Conservation (phyloP, 2,113 vertebrate genomes). For the Prionailurus bengalensis region DNA sequence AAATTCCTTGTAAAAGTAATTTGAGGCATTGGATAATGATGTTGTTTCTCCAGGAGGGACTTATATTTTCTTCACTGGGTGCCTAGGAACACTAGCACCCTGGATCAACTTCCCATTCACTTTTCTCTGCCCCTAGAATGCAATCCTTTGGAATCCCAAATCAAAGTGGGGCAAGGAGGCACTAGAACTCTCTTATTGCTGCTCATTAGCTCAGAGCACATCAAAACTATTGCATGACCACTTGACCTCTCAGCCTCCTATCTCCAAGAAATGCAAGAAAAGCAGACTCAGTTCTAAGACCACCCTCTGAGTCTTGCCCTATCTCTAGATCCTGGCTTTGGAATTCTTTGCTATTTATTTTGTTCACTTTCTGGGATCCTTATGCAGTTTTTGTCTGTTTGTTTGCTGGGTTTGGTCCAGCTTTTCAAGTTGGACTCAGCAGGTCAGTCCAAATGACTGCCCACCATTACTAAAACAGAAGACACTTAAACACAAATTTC, state of each 20-base stretch:
- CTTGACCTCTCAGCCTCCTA: not conserved
- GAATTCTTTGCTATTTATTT: not conserved
- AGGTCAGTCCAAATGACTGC: not conserved
- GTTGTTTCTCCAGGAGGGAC: not conserved
- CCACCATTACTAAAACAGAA: slow-evolving; percentile 33
- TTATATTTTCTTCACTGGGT: not conserved
- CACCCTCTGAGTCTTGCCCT: not conserved
- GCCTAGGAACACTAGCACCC: not conserved
- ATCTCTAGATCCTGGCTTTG: not conserved
- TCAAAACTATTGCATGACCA: not conserved
- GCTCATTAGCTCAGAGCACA: not conserved
- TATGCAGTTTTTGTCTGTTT: not conserved
- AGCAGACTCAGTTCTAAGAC: not conserved
- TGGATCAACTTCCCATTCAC: not conserved
- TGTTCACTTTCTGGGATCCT: not conserved
- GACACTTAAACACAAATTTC: not conserved
- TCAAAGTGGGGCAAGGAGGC: not conserved
- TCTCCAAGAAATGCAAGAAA: not conserved
- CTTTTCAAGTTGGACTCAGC: not conserved
- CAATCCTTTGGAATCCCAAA: not conserved
- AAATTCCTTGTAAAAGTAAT: slow-evolving; percentile 8
- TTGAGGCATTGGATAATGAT: not conserved
- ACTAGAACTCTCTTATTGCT: not conserved
- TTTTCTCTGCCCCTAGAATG: not conserved
- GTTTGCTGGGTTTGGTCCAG: not conserved